Evolutionary conservation across 2,888 invertebrate genomes (phyloP).

Genomic region (Nomada fucata): DNA sequence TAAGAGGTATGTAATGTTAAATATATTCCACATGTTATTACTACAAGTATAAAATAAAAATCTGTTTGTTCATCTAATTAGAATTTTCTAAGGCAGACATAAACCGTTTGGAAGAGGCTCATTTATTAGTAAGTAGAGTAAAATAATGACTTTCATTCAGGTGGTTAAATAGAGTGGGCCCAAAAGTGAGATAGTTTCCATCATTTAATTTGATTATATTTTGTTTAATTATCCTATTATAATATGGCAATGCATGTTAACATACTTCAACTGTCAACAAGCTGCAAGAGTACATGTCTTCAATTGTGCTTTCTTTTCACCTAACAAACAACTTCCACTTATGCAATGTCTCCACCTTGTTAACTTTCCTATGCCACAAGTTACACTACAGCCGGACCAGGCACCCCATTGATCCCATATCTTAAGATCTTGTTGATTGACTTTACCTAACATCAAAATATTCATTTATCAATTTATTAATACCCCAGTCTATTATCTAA

Average conservation of each 20-base stretch:
- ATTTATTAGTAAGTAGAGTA: background rate
- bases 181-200: background rate
- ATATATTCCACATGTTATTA: conserved; percentile 1
- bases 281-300: conserved; percentile 84
- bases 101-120: background rate
- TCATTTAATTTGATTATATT: background rate
- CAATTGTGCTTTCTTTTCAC: conserved; percentile 85
- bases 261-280: conserved; percentile 72
- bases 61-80: background rate
- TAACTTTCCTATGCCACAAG: conserved; percentile 84
- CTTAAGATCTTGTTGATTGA: conserved; percentile 75
- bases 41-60: background rate
- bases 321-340: conserved; percentile 83
- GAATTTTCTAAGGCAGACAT: conserved; percentile 11
- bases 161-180: background rate
- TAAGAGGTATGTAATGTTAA: background rate
- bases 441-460: conserved; percentile 39
- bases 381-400: conserved; percentile 85
- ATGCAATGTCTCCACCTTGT: conserved; percentile 85
- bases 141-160: background rate
- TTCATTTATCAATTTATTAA: background rate
- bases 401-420: conserved; percentile 85
- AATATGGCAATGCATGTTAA: background rate
- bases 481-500: too few species aligned
- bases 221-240: background rate